Evolutionary conservation across 1,140 invertebrate species (phyloP).

Genomic region (Chelonus insularis): DNA sequence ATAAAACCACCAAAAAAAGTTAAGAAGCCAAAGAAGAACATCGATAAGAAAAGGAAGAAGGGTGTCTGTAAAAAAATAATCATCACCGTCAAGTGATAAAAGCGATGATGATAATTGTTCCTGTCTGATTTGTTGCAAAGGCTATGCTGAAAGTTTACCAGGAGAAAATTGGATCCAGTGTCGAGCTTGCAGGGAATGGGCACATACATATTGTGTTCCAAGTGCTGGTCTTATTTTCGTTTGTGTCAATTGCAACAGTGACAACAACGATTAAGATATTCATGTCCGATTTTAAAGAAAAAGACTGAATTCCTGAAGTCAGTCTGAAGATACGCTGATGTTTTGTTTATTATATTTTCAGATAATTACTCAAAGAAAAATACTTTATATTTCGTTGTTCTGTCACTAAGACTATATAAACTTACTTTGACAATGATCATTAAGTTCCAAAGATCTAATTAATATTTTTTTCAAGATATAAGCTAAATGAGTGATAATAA

Average conservation of each 20-base stretch:
- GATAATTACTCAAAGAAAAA: too few species aligned
- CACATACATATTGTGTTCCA: slow-evolving; percentile 21
- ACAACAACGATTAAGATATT: not conserved
- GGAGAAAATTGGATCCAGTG: slow-evolving; percentile 25
- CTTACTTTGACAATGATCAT: too few species aligned
- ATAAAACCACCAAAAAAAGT: slow-evolving; percentile 3
- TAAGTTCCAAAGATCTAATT: too few species aligned
- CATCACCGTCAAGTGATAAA: not conserved
- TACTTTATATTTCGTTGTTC: too few species aligned
- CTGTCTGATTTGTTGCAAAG: slow-evolving; percentile 8
- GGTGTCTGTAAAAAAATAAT: not conserved
- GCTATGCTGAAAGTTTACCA: slow-evolving; percentile 4
- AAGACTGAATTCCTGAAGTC: not conserved
- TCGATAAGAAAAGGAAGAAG: slow-evolving; percentile 6
- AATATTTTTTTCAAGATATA: too few species aligned
- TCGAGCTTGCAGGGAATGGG: slow-evolving; percentile 18
- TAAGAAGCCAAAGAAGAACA: slow-evolving; percentile 1
- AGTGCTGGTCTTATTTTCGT: not conserved
- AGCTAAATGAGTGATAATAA: too few species aligned
- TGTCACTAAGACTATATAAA: too few species aligned
- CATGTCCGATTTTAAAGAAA: not conserved
- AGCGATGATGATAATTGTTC: slow-evolving; percentile 6
- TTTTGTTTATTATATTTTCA: not conserved
- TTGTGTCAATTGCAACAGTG: not conserved
- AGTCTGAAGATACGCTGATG: not conserved